Percentiles rank a stretch among this genome's conserved stretches.
These are phyloP conservation scores for Meloidogyne floridensis DNA, from an alignment of 1,140 invertebrate species.

Conservation along the genomic window DNA sequence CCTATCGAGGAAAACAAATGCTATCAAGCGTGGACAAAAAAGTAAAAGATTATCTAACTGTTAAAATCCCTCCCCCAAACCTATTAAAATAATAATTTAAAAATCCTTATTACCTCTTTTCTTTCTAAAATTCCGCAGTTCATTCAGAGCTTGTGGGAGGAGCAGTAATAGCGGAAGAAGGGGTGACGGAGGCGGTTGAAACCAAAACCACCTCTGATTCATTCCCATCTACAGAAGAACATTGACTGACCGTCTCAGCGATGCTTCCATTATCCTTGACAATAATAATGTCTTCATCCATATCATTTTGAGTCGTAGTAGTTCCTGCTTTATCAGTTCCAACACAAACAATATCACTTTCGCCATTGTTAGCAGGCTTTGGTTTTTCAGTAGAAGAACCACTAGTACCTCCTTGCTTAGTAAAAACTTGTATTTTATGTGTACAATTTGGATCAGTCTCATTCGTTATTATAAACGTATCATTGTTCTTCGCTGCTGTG, in stretches of 20 bases:
- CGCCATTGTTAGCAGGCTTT: neutral
- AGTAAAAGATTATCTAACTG: too few relatives aligned
- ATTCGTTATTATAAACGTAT: conserved; percentile 37
- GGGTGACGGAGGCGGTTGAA: neutral
- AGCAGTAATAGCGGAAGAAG: conserved; percentile 11
- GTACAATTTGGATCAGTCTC: conserved; percentile 35
- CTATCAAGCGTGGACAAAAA: too few relatives aligned
- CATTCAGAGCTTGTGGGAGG: conserved; percentile 13
- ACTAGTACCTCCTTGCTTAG: conserved; percentile 6
- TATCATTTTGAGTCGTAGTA: conserved; percentile 19
- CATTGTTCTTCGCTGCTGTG: neutral
- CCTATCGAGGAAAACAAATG: too few relatives aligned
- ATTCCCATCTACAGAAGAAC: conserved; percentile 21
- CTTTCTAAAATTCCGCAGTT: neutral
- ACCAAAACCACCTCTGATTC: conserved; percentile 16
- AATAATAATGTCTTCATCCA: conserved; percentile 5
- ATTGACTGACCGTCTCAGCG: conserved; percentile 36
- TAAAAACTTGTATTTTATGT: conserved; percentile 39
- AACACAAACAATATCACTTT: neutral
- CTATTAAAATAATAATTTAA: neutral
- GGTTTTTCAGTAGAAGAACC: conserved; percentile 3
- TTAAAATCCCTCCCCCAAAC: too few relatives aligned
- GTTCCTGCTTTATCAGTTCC: neutral
- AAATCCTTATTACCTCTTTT: conserved; percentile 4
- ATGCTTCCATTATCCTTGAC: conserved; percentile 24